Base-by-base conservation (phyloP, 2,113 vertebrate genomes). In the Sinocyclocheilus grahami region DNA sequence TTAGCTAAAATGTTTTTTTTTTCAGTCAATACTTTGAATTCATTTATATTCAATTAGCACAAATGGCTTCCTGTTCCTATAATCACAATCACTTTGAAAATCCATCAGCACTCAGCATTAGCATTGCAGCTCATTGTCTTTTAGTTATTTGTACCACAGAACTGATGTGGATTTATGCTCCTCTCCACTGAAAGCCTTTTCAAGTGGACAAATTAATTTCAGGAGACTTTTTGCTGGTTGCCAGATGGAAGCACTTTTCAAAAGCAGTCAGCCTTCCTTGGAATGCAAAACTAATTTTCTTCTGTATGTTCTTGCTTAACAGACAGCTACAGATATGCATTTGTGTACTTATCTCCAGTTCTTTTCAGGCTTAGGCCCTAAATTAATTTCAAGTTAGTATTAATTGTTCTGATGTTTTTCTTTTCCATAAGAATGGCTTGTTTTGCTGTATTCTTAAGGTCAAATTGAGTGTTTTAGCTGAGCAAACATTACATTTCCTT, bases 1-100 rank as follows among this genome's bases (percentile, higher is more conserved):
- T 69, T 71, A 27, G 51, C 27, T 13, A 72, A 81, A 63, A 63
- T 76, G 27, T 4, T 51, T 46, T 12, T 80, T 27, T 33, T 75
- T 86, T 75, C 20, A 58, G 79, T 83, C 82, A 83, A 72, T 74
- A 83, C 20, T 58, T 53, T 60, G 67, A 74, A 83, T 83, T 72
- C 67, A 74, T 83, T 83, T 83, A 58, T 74, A 24, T 83, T 83
- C 51, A 74, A 39, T 83, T 74, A 74, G 67, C 27, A 24, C 81
- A 83, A 83, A 83, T 74, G 82, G 82, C 48, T 83, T 83, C 51
- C 67, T 83, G 82, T 74, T 42, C 8, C 30, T 83, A 83, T 84
- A 27, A 81, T 48, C 37, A 30, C 82, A 65, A 67, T 79, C 80
- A 37, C 63, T 84, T 74, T 65, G 51, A 83, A 77, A 86, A 16